A percentile compares a stretch with the other conserved stretches of the same genome.
Evolutionary conservation across 2,113 vertebrate species (phyloP).

Genomic region (Chaetorhynchus papuensis): DNA sequence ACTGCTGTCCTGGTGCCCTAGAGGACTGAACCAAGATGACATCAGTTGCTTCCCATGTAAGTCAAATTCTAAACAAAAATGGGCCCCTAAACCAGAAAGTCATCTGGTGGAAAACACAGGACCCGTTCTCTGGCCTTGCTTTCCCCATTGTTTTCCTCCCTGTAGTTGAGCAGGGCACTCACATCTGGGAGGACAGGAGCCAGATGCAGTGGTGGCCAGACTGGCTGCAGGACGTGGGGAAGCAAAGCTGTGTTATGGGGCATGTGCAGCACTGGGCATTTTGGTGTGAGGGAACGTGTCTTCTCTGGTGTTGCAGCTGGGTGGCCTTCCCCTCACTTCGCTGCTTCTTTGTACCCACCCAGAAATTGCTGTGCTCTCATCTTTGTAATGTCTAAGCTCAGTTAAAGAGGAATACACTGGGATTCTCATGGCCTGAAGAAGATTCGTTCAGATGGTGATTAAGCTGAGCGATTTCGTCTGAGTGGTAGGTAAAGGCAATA

Average conservation of each 20-base stretch:
- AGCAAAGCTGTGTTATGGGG: neutral
- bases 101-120: neutral
- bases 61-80: neutral
- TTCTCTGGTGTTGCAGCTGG: fast-evolving
- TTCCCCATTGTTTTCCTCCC: neutral
- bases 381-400: fast-evolving
- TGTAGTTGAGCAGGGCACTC: fast-evolving
- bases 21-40: fast-evolving
- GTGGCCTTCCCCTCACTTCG: neutral
- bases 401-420: fast-evolving
- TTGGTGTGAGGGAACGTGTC: fast-evolving
- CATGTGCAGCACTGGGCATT: fast-evolving
- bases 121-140: neutral
- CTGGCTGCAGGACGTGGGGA: fast-evolving
- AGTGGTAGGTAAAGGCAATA: neutral
- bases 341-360: fast-evolving
- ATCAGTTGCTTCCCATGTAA: neutral
- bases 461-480: neutral
- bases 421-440: neutral
- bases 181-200: neutral
- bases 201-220: fast-evolving
- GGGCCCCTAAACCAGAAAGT: neutral
- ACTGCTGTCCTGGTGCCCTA: neutral
- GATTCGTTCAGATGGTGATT: neutral
- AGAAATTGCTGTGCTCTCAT: neutral